Evolutionary conservation across 2,797 vertebrate genomes (phyloP), one percentile per base, ranked within the genome.

Genomic region (Rhinichthys osculus): DNA sequence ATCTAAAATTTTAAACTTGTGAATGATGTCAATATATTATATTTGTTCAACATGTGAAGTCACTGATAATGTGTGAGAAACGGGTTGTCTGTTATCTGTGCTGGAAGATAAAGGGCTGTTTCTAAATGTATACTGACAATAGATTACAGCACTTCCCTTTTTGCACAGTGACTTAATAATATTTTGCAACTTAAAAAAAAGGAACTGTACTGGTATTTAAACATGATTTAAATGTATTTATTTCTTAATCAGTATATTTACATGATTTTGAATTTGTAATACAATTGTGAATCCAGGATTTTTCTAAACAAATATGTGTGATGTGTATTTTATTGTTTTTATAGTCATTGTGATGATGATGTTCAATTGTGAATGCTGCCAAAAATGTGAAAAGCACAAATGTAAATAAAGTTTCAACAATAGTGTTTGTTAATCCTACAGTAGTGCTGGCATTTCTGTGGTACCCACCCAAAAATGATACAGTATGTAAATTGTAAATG

Each of bases 351-450:
- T 16, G 47, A 50, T 16, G 47, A 10, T 81, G 13, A n/a, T 81
- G 33, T n/a, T 44, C 7, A 10, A 44, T 17, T 16, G 38, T 74
- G 8, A 50, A 64, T 66, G 21, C 71, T 76, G 71, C 42, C 71
- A 76, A 76, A 83, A 83, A 64, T 50, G 42, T 64, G 71, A 64
- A 62, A 74, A 64, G 27, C 30, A 80, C 59, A 80, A 66, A 33
- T 27, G 50, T 13, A 30, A 77, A 74, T 35, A 59, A 73, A 73
- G 3, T 84, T 67, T 47, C 33, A 84, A 67, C 23, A 30, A 76
- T 3, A 30, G 33, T 27, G 54, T 62, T 76, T 83, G 38, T 47
- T 21, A 71, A 42, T 59, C 50, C 33, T 59, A 78, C 52, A 40
- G 13, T 1, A 14, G 8, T 23, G 3, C 11, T 59, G 35, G 13